Base-by-base conservation (phyloP, 1,140 invertebrate species). In the Plectrocnemia conspersa region DNA sequence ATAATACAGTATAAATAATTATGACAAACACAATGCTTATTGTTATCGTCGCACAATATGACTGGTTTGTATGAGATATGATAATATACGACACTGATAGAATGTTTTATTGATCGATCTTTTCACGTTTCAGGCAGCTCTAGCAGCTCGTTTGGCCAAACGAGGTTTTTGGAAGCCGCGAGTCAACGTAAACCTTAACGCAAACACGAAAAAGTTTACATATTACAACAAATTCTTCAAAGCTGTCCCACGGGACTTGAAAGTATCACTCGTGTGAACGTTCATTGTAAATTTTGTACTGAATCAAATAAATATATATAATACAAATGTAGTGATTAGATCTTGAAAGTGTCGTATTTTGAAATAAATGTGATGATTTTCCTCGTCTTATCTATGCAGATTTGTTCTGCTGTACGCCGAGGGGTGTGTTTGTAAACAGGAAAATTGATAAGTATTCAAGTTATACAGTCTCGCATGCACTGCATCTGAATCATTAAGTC, bases 171-270 rank as follows among this genome's bases (percentile, higher is more conserved):
- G 11, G 4, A 32, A 11, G 22, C 27, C 45, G 11, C 16, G 35
- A 21, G 1, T 33, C 5, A 21, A 33, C 6, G 15, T 11, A 10
- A 48, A 48, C 35, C 15, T 52, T 21, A 52, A 41, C 16, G 5
- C 23, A 2, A 42, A 42, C n/a, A 22, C 29, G 3, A 61, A 42
- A 24, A 56, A 56, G 21, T 61, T 47, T 18, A 61, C 58, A 16
- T 61, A 61, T 27, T 61, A 61, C 16, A 56, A 61, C 25, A 53
- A 53, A 19, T 38, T 61, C 15, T 61, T 61, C 42, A 50, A 59
- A 21, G 38, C 41, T 25, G 13, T n/a, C 19, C 33, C 18, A 16
- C 23, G 35, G 25, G 22, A 50, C 38, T 38, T 50, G 2, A 50
- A 23, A 24, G 25, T 50, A 5, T 38, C 47, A 9, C 15, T 50